Evolutionary conservation across 1,140 invertebrate species (phyloP).

Genomic region (Lycorma delicatula): DNA sequence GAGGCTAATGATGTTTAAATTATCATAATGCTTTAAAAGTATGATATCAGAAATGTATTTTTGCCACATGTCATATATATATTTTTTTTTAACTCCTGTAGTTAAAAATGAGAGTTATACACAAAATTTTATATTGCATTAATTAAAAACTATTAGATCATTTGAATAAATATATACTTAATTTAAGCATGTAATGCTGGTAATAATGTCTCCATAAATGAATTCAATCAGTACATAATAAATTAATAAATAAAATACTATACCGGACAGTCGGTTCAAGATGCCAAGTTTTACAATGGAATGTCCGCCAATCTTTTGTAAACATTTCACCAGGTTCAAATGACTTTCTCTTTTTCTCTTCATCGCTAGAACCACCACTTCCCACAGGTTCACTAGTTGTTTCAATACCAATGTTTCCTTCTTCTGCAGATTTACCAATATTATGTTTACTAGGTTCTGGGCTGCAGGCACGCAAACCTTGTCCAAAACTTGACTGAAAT

Average conservation of each 20-base stretch:
- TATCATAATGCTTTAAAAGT: too few species aligned
- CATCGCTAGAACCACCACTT: slow-evolving; percentile 41
- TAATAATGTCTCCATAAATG: neutral
- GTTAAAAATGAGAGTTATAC: too few species aligned
- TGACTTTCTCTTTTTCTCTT: slow-evolving; percentile 41
- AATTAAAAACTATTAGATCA: neutral
- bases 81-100: too few species aligned
- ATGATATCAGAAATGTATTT: too few species aligned
- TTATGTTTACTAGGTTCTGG: neutral
- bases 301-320: slow-evolving; percentile 84
- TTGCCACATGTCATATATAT: too few species aligned
- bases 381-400: slow-evolving; percentile 32
- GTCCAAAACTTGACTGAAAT: slow-evolving; percentile 26
- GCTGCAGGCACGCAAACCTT: slow-evolving; percentile 33
- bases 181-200: neutral
- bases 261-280: slow-evolving; percentile 94
- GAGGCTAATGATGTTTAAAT: too few species aligned
- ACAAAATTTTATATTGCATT: too few species aligned
- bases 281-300: slow-evolving; percentile 94
- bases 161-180: slow-evolving; percentile 1
- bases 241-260: too few species aligned
- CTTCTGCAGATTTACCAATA: neutral
- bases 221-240: slow-evolving; percentile 3
- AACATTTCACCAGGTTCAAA: slow-evolving; percentile 50
- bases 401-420: neutral